Conservation (phyloP, 2,888 invertebrate species). For the Prenolepis imparis region DNA sequence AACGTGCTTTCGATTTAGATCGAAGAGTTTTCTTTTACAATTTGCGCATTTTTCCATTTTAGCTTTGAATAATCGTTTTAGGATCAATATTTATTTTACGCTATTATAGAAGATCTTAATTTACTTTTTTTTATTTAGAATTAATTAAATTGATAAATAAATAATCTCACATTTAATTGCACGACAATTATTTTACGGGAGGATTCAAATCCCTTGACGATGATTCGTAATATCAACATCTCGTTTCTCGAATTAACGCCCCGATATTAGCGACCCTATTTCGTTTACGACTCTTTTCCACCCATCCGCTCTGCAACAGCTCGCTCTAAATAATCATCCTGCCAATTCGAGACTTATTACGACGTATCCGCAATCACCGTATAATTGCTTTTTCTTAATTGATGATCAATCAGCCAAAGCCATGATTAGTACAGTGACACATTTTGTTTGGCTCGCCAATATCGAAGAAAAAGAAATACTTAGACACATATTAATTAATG, state of each 20-base stretch:
- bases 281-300: slow-evolving; percentile 25
- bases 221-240: slow-evolving; percentile 21
- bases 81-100: not conserved
- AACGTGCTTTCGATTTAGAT: slow-evolving; percentile 82
- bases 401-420: slow-evolving; percentile 49
- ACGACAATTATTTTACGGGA: not conserved
- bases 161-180: not conserved
- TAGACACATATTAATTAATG: slow-evolving; percentile 18
- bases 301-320: not conserved
- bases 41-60: not conserved
- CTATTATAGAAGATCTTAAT: not conserved
- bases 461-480: not conserved
- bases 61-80: not conserved
- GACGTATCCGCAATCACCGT: slow-evolving; percentile 41
- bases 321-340: slow-evolving; percentile 25
- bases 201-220: slow-evolving; percentile 24
- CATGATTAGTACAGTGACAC: slow-evolving; percentile 40
- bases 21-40: slow-evolving; percentile 68
- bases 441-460: slow-evolving; percentile 18
- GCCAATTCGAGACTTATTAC: slow-evolving; percentile 49
- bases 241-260: slow-evolving; percentile 30
- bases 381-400: slow-evolving; percentile 54
- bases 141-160: not conserved
- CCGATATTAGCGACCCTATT: not conserved
- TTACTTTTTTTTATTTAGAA: not conserved